Evolutionary conservation across 2,797 vertebrate species (phyloP), one percentile per base, ranked within the genome.

Genomic region (Megalops cyprinoides): DNA sequence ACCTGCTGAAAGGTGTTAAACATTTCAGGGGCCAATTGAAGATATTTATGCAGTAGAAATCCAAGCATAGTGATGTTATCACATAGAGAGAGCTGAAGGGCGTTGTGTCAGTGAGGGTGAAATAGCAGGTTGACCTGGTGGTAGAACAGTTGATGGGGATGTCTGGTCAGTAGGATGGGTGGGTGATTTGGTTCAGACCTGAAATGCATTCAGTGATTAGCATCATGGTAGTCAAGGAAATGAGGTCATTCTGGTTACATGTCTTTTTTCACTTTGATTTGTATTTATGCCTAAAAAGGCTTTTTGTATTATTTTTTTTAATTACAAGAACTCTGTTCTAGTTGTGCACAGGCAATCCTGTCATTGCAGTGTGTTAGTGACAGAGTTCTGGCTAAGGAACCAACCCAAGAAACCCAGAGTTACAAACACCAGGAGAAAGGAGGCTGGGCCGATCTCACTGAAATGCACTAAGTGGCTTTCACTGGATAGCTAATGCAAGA

Each of bases 1-100:
- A 76, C 71, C 49, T 71, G 67, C 51, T 73, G 67, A 15, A n/a
- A 67, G 49, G 74, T 73, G 39, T 79, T 46, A 79, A n/a, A 58
- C 51, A n/a, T 79, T 79, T 55, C 51, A 42, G n/a, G 65, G 62
- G 65, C 69, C 69, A 48, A 25, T n/a, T n/a, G n/a, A n/a, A n/a
- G n/a, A n/a, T n/a, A 42, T 10, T n/a, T 23, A 71, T 44, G 67
- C 39, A 42, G 34, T 23, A 39, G 39, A 44, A n/a, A 39, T 42
- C 20, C 67, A 71, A 44, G n/a, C 25, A 20, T 60, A 10, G 25
- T 37, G 39, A 71, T 18, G 44, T 46, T 46, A 71, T 44, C 37
- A 44, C 67, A 71, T 44, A 9, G 23, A 14, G 51, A 42, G 42
- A 69, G 37, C 1, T 0, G 39, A 31, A 69, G 23, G 65, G 39